These are phyloP conservation scores for Lamellibrachia luymesi DNA, from an alignment of 1,140 invertebrate genomes.

Conservation along the genomic window DNA sequence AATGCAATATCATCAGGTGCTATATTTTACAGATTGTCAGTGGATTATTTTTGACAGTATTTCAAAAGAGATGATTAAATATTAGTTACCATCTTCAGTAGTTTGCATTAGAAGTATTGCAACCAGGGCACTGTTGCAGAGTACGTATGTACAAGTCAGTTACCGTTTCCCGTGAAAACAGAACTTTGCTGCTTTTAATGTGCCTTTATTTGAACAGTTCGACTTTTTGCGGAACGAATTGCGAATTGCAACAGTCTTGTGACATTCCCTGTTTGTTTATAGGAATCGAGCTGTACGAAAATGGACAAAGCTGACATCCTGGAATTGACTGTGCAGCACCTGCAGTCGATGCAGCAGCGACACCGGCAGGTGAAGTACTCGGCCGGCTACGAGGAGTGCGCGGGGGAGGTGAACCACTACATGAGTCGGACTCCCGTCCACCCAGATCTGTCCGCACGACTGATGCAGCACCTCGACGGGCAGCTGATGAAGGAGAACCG, in stretches of 20 bases:
- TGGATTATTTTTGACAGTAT: background rate
- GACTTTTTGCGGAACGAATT: background rate
- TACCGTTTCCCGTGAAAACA: too few relatives aligned
- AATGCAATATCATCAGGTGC: background rate
- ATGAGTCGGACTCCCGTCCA: background rate
- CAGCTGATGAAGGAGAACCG: conserved; percentile 2
- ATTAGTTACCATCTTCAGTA: background rate
- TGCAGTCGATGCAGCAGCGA: conserved; percentile 54
- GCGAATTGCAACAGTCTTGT: background rate
- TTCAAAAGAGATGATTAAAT: background rate
- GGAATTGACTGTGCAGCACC: conserved; percentile 92
- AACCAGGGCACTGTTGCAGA: background rate
- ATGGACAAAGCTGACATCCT: conserved; percentile 95
- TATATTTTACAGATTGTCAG: background rate
- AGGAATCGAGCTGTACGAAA: conserved; percentile 62
- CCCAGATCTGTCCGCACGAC: background rate
- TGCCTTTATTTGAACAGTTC: too few relatives aligned
- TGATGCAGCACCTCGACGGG: background rate
- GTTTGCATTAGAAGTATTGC: background rate
- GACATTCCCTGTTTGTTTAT: background rate
- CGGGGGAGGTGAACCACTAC: conserved; percentile 15
- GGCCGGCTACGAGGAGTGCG: conserved; percentile 19
- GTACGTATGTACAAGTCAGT: too few relatives aligned
- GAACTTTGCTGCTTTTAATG: too few relatives aligned
- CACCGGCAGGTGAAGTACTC: conserved; percentile 9